Base-by-base conservation (phyloP, 2,797 vertebrate genomes). In the Dromococcyx pavoninus region DNA sequence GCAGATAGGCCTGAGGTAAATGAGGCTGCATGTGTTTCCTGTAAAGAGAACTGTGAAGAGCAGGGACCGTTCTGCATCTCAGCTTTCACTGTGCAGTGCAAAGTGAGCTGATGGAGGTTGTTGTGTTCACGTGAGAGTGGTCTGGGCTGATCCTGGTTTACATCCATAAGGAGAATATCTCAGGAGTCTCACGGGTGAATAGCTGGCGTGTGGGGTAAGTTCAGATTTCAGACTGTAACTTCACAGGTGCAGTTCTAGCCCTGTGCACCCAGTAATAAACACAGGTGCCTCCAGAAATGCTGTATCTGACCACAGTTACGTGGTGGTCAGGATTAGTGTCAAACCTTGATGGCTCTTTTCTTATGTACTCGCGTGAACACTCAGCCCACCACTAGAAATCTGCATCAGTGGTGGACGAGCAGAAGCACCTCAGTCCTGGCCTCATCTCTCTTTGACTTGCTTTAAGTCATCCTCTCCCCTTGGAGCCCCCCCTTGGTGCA, bases 1-100 rank as follows among this genome's bases (percentile, higher is more conserved):
- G 98, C 98, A 65, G 98, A 98, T n/a, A n/a, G n/a, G n/a, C n/a
- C n/a, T 74, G 98, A 99, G 97, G 99, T 99, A 98, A 95, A 91
- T 27, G 56, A 88, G 67, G 33, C 72, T 81, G 97, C 14, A 6
- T 58, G 57, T 58, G 9, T 62, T 93, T 76, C 44, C 37, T 91
- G 75, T 81, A 22, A n/a, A n/a, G 69, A 90, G 73, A 76, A 13
- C 39, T 50, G 32, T 89, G 73, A 24, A 58, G 50, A 93, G 53
- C 28, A 65, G 43, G 62, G 53, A 23, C 37, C 33, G 1, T 64
- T 71, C 37, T 70, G 44, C 73, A 54, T 87, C 75, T 89, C 41
- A 21, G 39, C 2, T 53, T 13, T 58, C 69, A 46, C 25, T 37
- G 54, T 39, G 41, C 24, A 22, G 5, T 61, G 79, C 67, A 54